Evolutionary conservation across 2,797 vertebrate genomes (phyloP), one percentile per base, ranked within the genome.

Genomic region (Atherinosoma microstoma): DNA sequence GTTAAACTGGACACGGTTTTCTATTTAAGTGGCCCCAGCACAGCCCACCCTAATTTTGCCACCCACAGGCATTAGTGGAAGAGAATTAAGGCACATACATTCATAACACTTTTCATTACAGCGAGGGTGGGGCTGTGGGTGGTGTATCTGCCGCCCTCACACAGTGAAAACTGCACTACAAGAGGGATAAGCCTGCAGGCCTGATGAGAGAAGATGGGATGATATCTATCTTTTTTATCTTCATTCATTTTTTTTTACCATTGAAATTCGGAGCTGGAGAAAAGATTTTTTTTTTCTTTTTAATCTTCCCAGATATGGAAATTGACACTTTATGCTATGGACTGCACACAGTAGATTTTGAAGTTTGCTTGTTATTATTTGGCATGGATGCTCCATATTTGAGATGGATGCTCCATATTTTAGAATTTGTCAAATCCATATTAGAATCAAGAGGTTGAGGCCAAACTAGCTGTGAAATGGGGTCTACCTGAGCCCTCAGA

Each of bases 51-150:
- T 79, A 86, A 91, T 84, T 88, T 87, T 93, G 93, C 94, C 94
- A 95, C 94, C 94, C 94, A 95, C 94, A 91, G 89, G 92, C 94
- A 90, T 90, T 89, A 87, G 87, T 83, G 76, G 87, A 63, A 82
- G 79, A 92, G 93, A 93, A 94, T 94, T 92, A 95, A 93, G 90
- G 87, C 92, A 87, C 90, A 95, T 95, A 95, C 93, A 95, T 95
- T 95, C 94, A 95, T 95, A 94, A 92, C 92, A 88, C 92, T 93
- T 92, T 94, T 94, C 92, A 93, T 93, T 91, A 89, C 87, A 78
- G 88, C 36, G 57, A 82, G 90, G 91, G 90, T 66, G 85, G 89
- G 86, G 84, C 58, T 67, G 84, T 83, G 88, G 79, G 83, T 66
- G 74, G 80, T 40, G 80, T 67, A 36, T 79, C 71, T 64, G 89